Conservation (phyloP, 1,140 invertebrate species). For the Drosophila suzukii region DNA sequence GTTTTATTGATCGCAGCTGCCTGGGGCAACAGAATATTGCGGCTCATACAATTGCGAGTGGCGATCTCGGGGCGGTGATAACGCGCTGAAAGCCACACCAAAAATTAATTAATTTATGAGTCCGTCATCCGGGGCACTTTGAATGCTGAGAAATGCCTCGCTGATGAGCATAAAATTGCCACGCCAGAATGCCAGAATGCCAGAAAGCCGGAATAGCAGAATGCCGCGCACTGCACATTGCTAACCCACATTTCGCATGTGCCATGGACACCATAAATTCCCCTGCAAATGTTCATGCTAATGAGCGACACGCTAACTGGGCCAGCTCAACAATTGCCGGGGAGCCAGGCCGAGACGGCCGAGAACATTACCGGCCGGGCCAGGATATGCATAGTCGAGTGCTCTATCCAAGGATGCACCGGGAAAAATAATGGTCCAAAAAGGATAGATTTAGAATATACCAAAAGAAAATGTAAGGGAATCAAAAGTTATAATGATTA, state of each 20-base stretch:
- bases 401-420: conserved; percentile 12
- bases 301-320: conserved; percentile 80
- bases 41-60: conserved; percentile 34
- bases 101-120: conserved; percentile 83
- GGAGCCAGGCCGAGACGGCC: conserved; percentile 16
- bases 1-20: conserved; percentile 75
- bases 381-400: conserved; percentile 22
- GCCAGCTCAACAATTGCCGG: conserved; percentile 71
- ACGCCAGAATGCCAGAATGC: conserved; percentile 17
- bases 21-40: conserved; percentile 34
- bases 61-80: conserved; percentile 69
- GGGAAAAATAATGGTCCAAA: background rate
- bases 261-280: conserved; percentile 73
- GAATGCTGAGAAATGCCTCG: conserved; percentile 71
- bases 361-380: conserved; percentile 9
- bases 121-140: conserved; percentile 36
- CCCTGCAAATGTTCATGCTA: conserved; percentile 75
- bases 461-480: too few relatives aligned
- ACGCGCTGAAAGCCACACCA: conserved; percentile 82
- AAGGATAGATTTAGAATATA: background rate
- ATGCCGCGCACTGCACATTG: conserved; percentile 38
- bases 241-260: conserved; percentile 78
- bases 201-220: conserved; percentile 7
- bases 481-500: too few relatives aligned
- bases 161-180: conserved; percentile 80